Evolutionary conservation across 2,888 invertebrate species (phyloP).

Genomic region (Aspidiotus destructor): DNA sequence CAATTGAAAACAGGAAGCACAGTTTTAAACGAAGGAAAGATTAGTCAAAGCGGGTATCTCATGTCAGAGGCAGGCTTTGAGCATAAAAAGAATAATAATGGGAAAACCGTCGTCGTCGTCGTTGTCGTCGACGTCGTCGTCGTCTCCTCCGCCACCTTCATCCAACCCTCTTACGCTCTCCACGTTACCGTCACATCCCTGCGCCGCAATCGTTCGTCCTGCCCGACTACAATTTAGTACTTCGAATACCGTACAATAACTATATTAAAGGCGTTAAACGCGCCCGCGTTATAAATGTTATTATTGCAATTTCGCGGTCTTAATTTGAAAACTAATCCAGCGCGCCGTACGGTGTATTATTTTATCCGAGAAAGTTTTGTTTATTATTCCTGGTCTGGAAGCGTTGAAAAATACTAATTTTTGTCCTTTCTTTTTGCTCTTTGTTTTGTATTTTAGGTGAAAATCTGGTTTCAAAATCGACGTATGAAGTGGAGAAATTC

Average conservation of each 20-base stretch:
- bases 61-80: slow-evolving; percentile 31
- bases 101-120: slow-evolving; percentile 28
- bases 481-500: slow-evolving; percentile 99
- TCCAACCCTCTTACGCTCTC: slow-evolving; percentile 1
- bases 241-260: slow-evolving; percentile 21
- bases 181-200: slow-evolving; percentile 1
- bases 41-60: slow-evolving; percentile 33
- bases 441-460: slow-evolving; percentile 51
- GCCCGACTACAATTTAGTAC: slow-evolving; percentile 32
- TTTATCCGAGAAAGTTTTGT: too few relatives aligned
- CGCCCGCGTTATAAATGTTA: slow-evolving; percentile 16
- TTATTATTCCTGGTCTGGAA: too few relatives aligned
- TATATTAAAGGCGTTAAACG: slow-evolving; percentile 29
- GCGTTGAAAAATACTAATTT: too few relatives aligned
- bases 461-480: slow-evolving; percentile 92
- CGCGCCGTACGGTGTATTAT: too few relatives aligned
- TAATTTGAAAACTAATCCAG: neutral
- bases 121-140: slow-evolving; percentile 7
- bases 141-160: slow-evolving; percentile 23
- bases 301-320: neutral
- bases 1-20: slow-evolving; percentile 33
- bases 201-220: slow-evolving; percentile 37
- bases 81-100: slow-evolving; percentile 33
- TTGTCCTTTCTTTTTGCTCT: neutral
- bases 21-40: slow-evolving; percentile 32